Conservation (phyloP, 2,888 invertebrate genomes). For the Minunthozetes semirufus region DNA sequence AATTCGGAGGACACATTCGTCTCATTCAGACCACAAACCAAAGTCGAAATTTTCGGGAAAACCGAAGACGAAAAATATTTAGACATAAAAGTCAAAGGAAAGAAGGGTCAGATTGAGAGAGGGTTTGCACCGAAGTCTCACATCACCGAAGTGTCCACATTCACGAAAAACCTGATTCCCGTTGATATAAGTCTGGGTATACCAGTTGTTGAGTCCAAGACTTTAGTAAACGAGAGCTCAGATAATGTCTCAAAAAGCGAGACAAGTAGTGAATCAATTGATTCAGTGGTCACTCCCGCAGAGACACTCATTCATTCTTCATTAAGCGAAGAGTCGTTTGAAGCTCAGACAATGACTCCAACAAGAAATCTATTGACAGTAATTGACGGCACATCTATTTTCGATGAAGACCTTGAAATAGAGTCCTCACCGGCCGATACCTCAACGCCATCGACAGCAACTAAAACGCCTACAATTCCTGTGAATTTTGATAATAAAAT, state of each 20-base stretch:
- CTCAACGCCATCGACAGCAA: neutral
- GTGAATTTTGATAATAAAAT: neutral
- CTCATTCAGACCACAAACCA: neutral
- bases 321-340: neutral
- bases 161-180: neutral
- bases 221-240: neutral
- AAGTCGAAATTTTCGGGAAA: constrained; percentile 29
- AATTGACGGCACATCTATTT: neutral
- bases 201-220: neutral
- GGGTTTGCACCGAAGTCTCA: neutral
- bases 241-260: neutral
- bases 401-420: neutral
- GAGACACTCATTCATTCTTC: neutral
- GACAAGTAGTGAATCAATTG: neutral
- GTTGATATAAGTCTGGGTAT: neutral
- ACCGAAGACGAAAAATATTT: constrained; percentile 31
- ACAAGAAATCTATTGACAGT: neutral
- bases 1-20: neutral
- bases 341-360: neutral
- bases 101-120: neutral
- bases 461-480: neutral
- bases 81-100: constrained; percentile 22
- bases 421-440: neutral
- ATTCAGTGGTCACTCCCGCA: neutral
- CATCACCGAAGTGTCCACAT: neutral